These are phyloP conservation scores for Pachycephus smyrnensis DNA, from an alignment of 2,888 invertebrate genomes.

Conservation along the genomic window DNA sequence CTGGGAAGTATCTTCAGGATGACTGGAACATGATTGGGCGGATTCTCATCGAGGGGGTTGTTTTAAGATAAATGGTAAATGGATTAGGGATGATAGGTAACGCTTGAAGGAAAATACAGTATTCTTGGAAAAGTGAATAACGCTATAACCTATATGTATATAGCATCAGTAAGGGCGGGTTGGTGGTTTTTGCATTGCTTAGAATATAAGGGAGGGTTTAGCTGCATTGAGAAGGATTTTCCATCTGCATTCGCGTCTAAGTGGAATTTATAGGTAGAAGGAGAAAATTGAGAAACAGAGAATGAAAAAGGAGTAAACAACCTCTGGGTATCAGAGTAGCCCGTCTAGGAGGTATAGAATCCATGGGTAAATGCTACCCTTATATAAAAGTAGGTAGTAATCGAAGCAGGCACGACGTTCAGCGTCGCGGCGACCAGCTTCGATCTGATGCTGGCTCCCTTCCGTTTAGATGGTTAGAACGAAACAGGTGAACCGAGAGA, in stretches of 20 bases:
- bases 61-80: not conserved
- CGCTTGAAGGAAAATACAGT: not conserved
- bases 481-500: conserved; percentile 19
- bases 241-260: conserved; percentile 23
- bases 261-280: conserved; percentile 38
- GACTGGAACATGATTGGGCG: not conserved
- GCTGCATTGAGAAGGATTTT: not conserved
- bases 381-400: not conserved
- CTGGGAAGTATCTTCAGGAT: not conserved
- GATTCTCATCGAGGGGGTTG: not conserved
- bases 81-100: not conserved
- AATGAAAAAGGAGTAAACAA: conserved; percentile 13
- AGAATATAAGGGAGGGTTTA: not conserved
- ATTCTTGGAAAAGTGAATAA: not conserved
- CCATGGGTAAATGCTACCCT: not conserved
- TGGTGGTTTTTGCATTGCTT: conserved; percentile 34
- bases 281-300: not conserved
- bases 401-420: not conserved
- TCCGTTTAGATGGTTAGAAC: not conserved
- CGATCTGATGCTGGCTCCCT: not conserved
- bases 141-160: not conserved
- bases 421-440: not conserved
- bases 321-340: conserved; percentile 2
- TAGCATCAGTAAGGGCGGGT: not conserved
- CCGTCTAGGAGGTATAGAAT: not conserved